Evolutionary conservation across 2,888 invertebrate species (phyloP), one percentile per base, ranked within the genome.

Genomic region (Ormyrus nitidulus): DNA sequence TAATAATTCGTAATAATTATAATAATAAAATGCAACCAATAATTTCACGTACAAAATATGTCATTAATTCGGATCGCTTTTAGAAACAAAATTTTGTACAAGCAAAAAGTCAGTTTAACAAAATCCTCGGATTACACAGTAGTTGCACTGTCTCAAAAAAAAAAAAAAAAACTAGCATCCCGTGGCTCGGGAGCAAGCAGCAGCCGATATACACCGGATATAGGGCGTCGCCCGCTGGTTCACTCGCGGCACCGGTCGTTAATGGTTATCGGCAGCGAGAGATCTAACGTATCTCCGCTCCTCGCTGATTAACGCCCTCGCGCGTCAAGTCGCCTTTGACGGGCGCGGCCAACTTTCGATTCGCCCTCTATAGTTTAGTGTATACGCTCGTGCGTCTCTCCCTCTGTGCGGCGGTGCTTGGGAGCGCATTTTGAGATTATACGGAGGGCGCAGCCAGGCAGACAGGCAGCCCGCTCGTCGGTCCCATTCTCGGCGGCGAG

Each of bases 251-350:
- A 68, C 19, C 19, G 75, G 75, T 75, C 68, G 64, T 75, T 75
- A 75, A 68, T 68, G 59, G 75, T 75, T 75, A 75, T 75, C 75
- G 66, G 51, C 53, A 44, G 51, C 59, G 10, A 6, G 53, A 58
- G 75, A 75, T 75, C 75, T 75, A 59, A 58, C 66, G 49, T 71
- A 51, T 64, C 53, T 65, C 64, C 48, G 34, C 44, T 19, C 48
- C 49, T 19, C 68, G 68, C 75, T 75, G 75, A 75, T 68, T 59
- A 68, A 75, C 75, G 75, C 59, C 53, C 59, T 46, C 66, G 66
- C 49, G n/a, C 58, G 56, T 59, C 75, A 54, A 51, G 61, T 65
- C 59, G 68, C 75, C 75, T 73, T 73, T 73, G 72, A 73, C 54
- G 72, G 62, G 70, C n/a, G 56, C 53, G 73, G 19, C n/a, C 74